Evolutionary conservation across 2,888 invertebrate genomes (phyloP).

Genomic region (Hyposoter didymator): DNA sequence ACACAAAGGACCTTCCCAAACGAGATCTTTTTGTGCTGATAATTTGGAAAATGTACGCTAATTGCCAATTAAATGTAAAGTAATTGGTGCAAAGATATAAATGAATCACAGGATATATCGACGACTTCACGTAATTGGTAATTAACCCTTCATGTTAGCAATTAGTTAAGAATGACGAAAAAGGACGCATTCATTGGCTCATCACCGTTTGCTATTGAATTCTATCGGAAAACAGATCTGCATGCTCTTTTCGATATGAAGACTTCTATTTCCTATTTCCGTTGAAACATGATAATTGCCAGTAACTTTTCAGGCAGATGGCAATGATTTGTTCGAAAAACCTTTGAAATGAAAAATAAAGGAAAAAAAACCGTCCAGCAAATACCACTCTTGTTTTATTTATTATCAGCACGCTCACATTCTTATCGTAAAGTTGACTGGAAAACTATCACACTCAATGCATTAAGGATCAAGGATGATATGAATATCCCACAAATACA

Average conservation of each 20-base stretch:
- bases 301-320: not conserved
- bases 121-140: not conserved
- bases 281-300: not conserved
- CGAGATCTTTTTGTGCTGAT: no score
- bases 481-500: conserved; percentile 18
- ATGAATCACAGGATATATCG: not conserved
- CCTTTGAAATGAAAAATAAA: not conserved
- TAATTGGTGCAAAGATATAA: conserved; percentile 33
- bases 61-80: conserved; percentile 47
- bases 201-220: not conserved
- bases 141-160: not conserved
- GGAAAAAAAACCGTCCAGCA: not conserved
- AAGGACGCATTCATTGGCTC: not conserved
- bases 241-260: not conserved
- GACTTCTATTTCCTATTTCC: not conserved
- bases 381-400: not conserved
- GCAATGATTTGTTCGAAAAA: not conserved
- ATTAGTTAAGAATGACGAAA: not conserved
- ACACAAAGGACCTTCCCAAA: no score
- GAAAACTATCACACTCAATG: conserved; percentile 3
- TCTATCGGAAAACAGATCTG: not conserved
- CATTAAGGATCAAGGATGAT: conserved; percentile 37
- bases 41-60: conserved; percentile 1
- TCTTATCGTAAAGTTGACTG: conserved; percentile 18
- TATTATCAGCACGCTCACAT: conserved; percentile 31